Evolutionary conservation across 1,140 invertebrate species (phyloP).

Genomic region (Brachystomella parvula): DNA sequence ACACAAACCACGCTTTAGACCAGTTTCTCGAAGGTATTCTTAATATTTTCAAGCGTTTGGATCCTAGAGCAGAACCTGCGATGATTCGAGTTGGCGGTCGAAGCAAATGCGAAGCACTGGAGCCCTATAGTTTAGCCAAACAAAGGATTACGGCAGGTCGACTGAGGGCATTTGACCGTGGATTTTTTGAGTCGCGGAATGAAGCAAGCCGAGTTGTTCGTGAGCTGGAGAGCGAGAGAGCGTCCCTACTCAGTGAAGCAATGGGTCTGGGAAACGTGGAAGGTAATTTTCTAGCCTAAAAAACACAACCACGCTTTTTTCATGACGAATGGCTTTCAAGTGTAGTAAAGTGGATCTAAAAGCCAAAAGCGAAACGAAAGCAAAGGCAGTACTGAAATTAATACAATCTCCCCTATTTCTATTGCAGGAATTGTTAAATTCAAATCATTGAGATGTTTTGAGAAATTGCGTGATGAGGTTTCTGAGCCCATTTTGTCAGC

Average conservation of each 20-base stretch:
- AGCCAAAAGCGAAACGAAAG: no score
- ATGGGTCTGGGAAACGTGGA: conserved; percentile 13
- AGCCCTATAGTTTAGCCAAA: conserved; percentile 12
- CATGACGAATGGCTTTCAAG: no score
- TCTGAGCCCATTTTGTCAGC: no score
- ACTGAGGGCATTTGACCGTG: not conserved
- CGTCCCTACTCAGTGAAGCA: conserved; percentile 16
- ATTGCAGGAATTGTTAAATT: conserved; percentile 1
- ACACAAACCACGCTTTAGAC: conserved; percentile 79
- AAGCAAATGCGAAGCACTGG: conserved; percentile 12
- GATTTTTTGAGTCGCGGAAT: not conserved
- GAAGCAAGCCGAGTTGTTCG: conserved; percentile 10
- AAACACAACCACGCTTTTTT: no score
- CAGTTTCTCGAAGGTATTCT: conserved; percentile 74
- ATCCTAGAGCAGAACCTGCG: not conserved
- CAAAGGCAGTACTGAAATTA: no score
- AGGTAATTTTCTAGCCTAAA: no score
- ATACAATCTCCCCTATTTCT: no score
- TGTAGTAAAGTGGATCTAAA: no score
- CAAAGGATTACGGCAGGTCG: not conserved
- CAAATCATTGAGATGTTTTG: not conserved
- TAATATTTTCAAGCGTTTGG: not conserved
- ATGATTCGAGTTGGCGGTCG: conserved; percentile 22
- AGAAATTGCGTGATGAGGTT: no score
- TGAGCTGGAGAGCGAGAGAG: not conserved